A percentile compares a stretch with the other conserved stretches of the same genome.
Conservation (phyloP, 2,888 invertebrate genomes). For the Tipula helvola region DNA sequence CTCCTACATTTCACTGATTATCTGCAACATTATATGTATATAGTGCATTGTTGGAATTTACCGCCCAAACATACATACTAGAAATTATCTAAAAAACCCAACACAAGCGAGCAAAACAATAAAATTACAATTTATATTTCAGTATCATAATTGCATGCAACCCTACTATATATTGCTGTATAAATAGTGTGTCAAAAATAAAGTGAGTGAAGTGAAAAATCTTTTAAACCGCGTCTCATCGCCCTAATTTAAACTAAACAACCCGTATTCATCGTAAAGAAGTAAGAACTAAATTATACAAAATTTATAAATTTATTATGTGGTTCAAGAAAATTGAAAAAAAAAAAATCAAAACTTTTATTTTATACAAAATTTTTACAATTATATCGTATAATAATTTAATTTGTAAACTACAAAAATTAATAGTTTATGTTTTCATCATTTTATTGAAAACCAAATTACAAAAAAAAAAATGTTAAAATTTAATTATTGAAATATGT, state of each 20-base stretch:
- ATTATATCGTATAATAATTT: background rate
- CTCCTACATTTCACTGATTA: too few relatives aligned
- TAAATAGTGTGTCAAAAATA: background rate
- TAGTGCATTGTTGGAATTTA: too few relatives aligned
- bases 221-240: background rate
- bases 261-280: background rate
- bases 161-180: too few relatives aligned
- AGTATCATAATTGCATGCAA: too few relatives aligned
- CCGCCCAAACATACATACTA: too few relatives aligned
- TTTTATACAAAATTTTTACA: background rate
- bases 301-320: background rate
- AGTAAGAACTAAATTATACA: background rate
- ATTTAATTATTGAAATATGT: background rate
- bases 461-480: background rate
- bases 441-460: background rate
- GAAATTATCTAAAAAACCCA: too few relatives aligned
- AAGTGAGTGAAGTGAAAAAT: background rate
- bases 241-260: background rate
- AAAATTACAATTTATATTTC: too few relatives aligned
- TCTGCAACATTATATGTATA: too few relatives aligned
- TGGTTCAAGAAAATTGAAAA: background rate
- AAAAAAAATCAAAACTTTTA: background rate
- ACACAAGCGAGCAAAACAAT: too few relatives aligned
- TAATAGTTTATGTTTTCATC: background rate
- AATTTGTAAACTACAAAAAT: background rate